Percentiles rank a stretch among this genome's conserved stretches.
Conservation (phyloP, 2,888 invertebrate species). For the Hydraecia micacea region DNA sequence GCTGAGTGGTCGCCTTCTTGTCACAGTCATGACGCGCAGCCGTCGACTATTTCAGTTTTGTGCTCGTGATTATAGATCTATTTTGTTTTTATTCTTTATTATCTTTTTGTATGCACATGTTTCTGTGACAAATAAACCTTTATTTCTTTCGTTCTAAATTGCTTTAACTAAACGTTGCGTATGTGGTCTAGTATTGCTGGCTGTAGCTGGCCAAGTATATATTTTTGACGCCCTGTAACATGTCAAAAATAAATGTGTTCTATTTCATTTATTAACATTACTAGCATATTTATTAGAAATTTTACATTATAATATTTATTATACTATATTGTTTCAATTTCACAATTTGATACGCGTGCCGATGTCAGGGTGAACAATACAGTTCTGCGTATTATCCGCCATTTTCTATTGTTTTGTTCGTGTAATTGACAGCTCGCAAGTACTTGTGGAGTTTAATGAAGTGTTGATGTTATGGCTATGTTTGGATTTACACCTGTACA, state of each 20-base stretch:
- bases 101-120: too few species aligned
- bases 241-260: neutral
- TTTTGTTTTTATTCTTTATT: too few species aligned
- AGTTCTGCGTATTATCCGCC: slow-evolving; percentile 19
- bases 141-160: too few species aligned
- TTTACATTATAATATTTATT: slow-evolving; percentile 1
- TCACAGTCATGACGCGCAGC: too few species aligned
- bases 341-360: slow-evolving; percentile 45
- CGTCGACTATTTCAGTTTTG: too few species aligned
- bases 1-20: too few species aligned
- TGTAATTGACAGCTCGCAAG: slow-evolving; percentile 30
- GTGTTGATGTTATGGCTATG: slow-evolving; percentile 3
- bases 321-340: slow-evolving; percentile 43
- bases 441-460: slow-evolving; percentile 24
- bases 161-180: too few species aligned
- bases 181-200: neutral
- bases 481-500: slow-evolving; percentile 8
- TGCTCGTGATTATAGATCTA: too few species aligned
- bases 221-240: neutral
- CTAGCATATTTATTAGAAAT: slow-evolving; percentile 4
- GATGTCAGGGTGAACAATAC: slow-evolving; percentile 35
- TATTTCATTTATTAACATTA: neutral
- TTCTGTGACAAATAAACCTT: too few species aligned
- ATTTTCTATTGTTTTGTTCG: slow-evolving; percentile 50
- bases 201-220: neutral